Evolutionary conservation across 2,113 vertebrate genomes (phyloP), one percentile per base, ranked within the genome.

Genomic region (Daubentonia madagascariensis): DNA sequence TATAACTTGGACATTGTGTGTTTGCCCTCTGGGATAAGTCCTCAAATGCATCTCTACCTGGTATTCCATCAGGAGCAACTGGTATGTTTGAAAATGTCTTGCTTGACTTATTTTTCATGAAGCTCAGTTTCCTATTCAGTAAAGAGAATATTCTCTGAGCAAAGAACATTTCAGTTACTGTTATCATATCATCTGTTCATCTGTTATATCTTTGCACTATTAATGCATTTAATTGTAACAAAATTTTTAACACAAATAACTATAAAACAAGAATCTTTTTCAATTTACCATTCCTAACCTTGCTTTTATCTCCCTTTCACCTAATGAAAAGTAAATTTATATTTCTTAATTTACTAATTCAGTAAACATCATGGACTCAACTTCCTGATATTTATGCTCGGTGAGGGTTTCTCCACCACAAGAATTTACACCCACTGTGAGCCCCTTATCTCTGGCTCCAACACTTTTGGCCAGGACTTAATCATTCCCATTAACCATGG

Each of bases 61-160:
- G 3, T 72, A 30, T 45, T 92, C 94, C 52, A 25, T 65, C 16
- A 76, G 63, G 20, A 92, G 37, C 30, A 57, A 18, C 12, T 40
- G 79, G 4, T 83, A 22, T 70, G 6, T 43, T 91, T 89, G 50
- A 73, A 63, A 67, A 65, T 37, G 1, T 59, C 57, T 84, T 67
- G 52, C 54, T 96, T 92, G 87, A 75, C 89, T 91, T 94, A 48
- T 79, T 79, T 90, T 78, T 84, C 8, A 43, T 61, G 18, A 95
- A n/a, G 61, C 67, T 43, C 22, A 43, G 9, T 84, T 89, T 94
- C 30, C n/a, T 63, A 86, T 6, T 87, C 50, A 61, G 23, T 35
- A 59, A 76, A 92, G 37, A 96, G 45, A 93, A 23, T 50, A 57
- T 63, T 87, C 50, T 89, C 50, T 84, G 54, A 43, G 35, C 28